Conservation (phyloP, 2,113 vertebrate species). For the Syrrhaptes paradoxus region DNA sequence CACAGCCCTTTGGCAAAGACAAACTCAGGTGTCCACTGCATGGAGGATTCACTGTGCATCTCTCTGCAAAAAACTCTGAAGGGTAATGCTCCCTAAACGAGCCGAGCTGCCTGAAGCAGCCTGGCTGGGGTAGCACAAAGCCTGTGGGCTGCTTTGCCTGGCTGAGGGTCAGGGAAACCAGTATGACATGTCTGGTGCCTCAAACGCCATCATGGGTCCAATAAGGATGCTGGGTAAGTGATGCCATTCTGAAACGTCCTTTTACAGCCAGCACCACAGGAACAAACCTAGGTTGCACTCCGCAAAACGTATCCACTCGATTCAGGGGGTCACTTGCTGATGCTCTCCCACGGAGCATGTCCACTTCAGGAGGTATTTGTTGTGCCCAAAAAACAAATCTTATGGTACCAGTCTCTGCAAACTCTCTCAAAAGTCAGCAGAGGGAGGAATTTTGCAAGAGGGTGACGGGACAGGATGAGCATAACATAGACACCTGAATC, state of each 20-base stretch:
- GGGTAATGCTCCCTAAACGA: background rate
- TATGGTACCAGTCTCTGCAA: background rate
- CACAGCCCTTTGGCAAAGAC: background rate
- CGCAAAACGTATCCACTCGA: background rate
- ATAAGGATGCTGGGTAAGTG: background rate
- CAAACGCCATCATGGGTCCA: accelerated
- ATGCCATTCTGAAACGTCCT: background rate
- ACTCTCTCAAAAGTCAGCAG: background rate
- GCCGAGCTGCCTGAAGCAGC: background rate
- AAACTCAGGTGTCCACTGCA: background rate
- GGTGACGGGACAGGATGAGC: background rate
- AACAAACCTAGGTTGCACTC: background rate
- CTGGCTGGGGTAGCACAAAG: background rate
- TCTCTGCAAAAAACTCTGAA: background rate
- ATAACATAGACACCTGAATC: background rate
- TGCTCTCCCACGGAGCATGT: background rate
- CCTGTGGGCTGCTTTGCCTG: background rate
- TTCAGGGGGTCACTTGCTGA: background rate
- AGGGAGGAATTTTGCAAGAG: background rate
- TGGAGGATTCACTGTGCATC: background rate
- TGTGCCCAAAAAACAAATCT: background rate
- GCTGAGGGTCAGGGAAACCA: background rate
- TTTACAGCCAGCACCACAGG: background rate
- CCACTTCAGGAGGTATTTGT: background rate
- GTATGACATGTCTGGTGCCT: accelerated